These are phyloP conservation scores for Drosophila mayaguana DNA, from an alignment of 2,888 invertebrate species.

Conservation along the genomic window DNA sequence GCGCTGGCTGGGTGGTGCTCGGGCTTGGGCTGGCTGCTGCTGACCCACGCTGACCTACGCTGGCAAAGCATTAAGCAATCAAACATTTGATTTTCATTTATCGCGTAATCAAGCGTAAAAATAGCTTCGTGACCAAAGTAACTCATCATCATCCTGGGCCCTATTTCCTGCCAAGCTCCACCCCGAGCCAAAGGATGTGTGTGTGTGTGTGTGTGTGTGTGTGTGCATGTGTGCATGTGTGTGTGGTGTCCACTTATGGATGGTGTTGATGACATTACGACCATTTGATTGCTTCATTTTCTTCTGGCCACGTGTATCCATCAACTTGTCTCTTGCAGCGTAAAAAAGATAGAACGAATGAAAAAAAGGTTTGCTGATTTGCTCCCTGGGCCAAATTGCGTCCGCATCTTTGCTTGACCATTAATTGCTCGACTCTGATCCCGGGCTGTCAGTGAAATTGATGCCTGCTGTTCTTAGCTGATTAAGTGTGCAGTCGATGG, in stretches of 20 bases:
- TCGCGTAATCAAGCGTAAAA: slow-evolving; percentile 81
- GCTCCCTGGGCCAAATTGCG: slow-evolving; percentile 23
- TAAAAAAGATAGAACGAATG: slow-evolving; percentile 15
- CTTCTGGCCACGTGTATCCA: slow-evolving; percentile 61
- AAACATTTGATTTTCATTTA: slow-evolving; percentile 81
- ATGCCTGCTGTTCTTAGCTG: slow-evolving; percentile 30
- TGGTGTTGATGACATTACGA: slow-evolving; percentile 77
- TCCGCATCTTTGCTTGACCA: slow-evolving; percentile 37
- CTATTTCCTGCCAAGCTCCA: slow-evolving; percentile 30
- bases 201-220: slow-evolving; percentile 17
- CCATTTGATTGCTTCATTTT: slow-evolving; percentile 73
- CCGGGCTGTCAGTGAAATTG: slow-evolving; percentile 26
- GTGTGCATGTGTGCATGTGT: too few species aligned
- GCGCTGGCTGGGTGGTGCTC: slow-evolving; percentile 27
- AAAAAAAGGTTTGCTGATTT: slow-evolving; percentile 31
- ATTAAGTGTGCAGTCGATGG: slow-evolving; percentile 26
- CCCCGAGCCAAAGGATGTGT: background rate
- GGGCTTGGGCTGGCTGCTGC: slow-evolving; percentile 16
- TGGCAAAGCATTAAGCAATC: slow-evolving; percentile 74
- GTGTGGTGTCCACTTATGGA: slow-evolving; percentile 55
- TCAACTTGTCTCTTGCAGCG: slow-evolving; percentile 35
- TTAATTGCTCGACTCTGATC: slow-evolving; percentile 45
- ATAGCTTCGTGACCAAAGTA: slow-evolving; percentile 81
- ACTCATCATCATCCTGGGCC: slow-evolving; percentile 73
- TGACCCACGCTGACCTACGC: slow-evolving; percentile 20